Base-by-base conservation (phyloP, 2,797 vertebrate species). In the Ptychobarbus kaznakovi region DNA sequence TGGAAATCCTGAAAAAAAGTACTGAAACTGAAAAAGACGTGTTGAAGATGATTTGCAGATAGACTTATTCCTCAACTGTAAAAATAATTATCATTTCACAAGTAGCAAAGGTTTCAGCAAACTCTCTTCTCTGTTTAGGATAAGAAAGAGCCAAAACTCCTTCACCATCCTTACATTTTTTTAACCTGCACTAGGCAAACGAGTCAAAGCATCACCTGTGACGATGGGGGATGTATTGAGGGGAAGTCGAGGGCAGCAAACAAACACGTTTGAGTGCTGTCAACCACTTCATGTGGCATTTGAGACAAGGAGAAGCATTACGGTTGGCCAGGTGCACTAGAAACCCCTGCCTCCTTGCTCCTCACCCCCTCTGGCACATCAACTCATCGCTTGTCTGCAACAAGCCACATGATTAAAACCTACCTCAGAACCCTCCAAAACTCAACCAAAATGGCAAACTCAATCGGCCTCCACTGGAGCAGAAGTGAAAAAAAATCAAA, bases 361-460 rank as follows among this genome's bases (percentile, higher is more conserved):
- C 93, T 72, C 89, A 86, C 85, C 93, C 94, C 90, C 92, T 90
- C 84, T 82, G 91, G 91, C 87, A 92, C 90, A 93, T 92, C 89
- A 87, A 91, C 91, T 92, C 92, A 92, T 89, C 87, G 91, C 89
- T 75, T 69, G 82, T 35, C 79, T 72, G 85, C 51, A 94, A 91
- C 91, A 90, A 94, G 89, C 69, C 89, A 92, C 91, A 89, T 89
- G 87, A 94, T 92, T 93, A 93, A 94, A 94, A 92, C 88, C 90
- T 88, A 92, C 90, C 89, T 90, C 88, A 94, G 92, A 86, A 65
- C 51, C 75, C 75, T 42, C 89, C 90, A 94, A 92, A 90, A 91
- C 90, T 91, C 83, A 90, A 94, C 91, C 89, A 83, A 85, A 91
- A 93, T 90, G 90, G 91, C 87, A 93, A 91, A 92, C 90, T 82